Base-by-base conservation (phyloP, 2,797 vertebrate species). In the Xyrichtys novacula region DNA sequence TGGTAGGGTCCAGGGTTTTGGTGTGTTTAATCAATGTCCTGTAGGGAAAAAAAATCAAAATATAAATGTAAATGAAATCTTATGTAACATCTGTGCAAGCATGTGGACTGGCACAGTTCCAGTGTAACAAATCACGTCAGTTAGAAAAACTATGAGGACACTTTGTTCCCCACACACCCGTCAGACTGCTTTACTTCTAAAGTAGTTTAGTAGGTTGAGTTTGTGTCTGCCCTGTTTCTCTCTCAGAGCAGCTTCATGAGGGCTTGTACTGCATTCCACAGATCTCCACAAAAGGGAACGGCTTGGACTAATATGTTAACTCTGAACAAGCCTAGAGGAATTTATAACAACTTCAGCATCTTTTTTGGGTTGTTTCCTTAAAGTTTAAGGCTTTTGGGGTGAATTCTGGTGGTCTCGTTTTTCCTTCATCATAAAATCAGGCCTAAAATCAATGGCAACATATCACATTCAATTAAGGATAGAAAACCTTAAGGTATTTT, bases 21-120 rank as follows among this genome's bases (percentile, higher is more conserved):
- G 97, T 98, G 61, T 96, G 91, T 54, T 89, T 55, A 55, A 98
- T 96, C 84, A 99, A 59, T 2, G 92, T 95, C 91, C 98, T 99
- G 89, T 1, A 76, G 26, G 48, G 56, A 61, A 43, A 61, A 50
- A 6, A 58, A 28, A 6, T 42, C 2, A 28, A 12, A 5, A 16
- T n/a, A 29, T n/a, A 52, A n/a, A n/a, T n/a, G n/a, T n/a, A n/a
- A n/a, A n/a, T n/a, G n/a, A n/a, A n/a, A n/a, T n/a, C n/a, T n/a
- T n/a, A n/a, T n/a, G n/a, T n/a, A n/a, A n/a, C n/a, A n/a, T n/a
- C n/a, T n/a, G n/a, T n/a, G n/a, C n/a, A n/a, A n/a, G n/a, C n/a
- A n/a, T 12, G 32, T 12, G 14, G 32, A 34, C 2, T n/a, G 14
- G 40, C 20, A 39, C 14, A 29, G 3, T 0, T 34, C 8, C 19